Base-by-base conservation (phyloP, 2,797 vertebrate species). In the Hemitrygon akajei region DNA sequence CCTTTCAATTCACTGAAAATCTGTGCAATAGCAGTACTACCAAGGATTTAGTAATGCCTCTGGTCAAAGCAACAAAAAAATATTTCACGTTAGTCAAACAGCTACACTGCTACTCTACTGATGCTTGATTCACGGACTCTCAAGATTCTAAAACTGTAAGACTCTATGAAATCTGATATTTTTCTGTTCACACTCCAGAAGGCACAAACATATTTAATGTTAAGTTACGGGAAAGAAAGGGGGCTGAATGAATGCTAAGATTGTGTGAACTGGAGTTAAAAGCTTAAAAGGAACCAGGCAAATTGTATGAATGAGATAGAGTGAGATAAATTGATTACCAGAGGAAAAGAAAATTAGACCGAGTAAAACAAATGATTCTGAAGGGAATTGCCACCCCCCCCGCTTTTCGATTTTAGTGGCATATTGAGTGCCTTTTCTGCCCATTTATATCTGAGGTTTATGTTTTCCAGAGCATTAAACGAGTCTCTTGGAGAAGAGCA, bases 271-370 rank as follows among this genome's bases (percentile, higher is more conserved):
- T 89, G 86, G 60, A 89, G 16, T 60, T 69, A 69, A 89, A 37
- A 22, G n/a, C 20, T 66, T 69, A 22, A 37, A 20, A n/a, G 16
- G 34, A 12, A 69, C 16, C 60, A 20, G 37, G n/a, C 16, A 66
- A 89, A 89, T 66, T 69, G 27, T n/a, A 10, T 63, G 86, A 89
- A 89, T 89, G 60, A 66, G 86, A 66, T 89, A 63, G 27, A 60
- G 30, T 69, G n/a, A 89, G 86, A 89, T 89, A 89, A 89, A 69
- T 89, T 37, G 56, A 69, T 66, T 66, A 69, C 12, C n/a, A 22
- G 86, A 89, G 86, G 86, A 37, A 87, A 87, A 58, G 25, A 58
- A 84, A 86, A 86, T 86, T 58, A 60, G 60, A 34, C 6, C 86
- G n/a, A 87, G n/a, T 69, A 69, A 34, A 20, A 66, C 86, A 89